Percentiles rank a stretch among this genome's conserved stretches.
Evolutionary conservation across 2,113 vertebrate species (phyloP).

Genomic region (Bos indicus): DNA sequence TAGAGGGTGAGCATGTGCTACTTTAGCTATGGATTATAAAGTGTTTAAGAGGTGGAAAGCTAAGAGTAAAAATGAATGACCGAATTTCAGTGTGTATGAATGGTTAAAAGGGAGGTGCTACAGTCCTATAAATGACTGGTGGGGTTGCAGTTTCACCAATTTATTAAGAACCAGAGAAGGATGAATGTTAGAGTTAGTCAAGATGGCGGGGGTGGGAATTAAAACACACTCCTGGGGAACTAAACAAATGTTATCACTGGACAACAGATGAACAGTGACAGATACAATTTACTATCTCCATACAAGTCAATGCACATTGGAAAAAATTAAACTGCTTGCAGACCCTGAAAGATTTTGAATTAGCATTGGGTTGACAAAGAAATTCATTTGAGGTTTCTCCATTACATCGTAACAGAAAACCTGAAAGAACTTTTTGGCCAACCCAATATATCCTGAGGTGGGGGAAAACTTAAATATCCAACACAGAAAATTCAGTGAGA

Average conservation of each 20-base stretch:
- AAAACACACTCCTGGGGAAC: not conserved
- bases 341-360: not conserved
- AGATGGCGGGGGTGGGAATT: not conserved
- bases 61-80: slow-evolving; percentile 36
- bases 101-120: not conserved
- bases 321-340: not conserved
- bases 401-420: not conserved
- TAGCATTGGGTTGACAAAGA: not conserved
- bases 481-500: not conserved
- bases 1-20: not conserved
- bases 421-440: not conserved
- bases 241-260: slow-evolving; percentile 39
- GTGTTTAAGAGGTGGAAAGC: slow-evolving; percentile 6
- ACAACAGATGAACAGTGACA: slow-evolving; percentile 46
- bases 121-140: not conserved
- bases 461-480: not conserved
- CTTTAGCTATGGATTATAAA: not conserved
- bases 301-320: not conserved
- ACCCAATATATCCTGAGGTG: not conserved
- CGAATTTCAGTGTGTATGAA: not conserved
- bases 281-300: slow-evolving; percentile 33
- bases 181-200: slow-evolving; percentile 30
- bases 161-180: slow-evolving; percentile 35
- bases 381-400: not conserved
- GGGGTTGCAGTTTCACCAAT: not conserved